These are phyloP conservation scores for Autographa pulchrina DNA, from an alignment of 2,888 invertebrate species.

Conservation along the genomic window DNA sequence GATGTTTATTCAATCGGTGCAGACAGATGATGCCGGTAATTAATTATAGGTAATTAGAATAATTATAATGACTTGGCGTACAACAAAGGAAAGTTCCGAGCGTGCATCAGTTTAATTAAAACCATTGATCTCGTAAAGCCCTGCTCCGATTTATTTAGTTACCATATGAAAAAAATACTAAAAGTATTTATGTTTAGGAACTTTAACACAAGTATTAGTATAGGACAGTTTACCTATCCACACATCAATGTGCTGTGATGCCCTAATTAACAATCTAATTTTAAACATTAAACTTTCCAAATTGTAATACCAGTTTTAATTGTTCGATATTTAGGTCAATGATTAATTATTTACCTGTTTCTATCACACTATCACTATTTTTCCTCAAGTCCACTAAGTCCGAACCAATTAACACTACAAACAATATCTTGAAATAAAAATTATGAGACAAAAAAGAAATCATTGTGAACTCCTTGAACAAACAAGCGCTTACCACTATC, in stretches of 20 bases:
- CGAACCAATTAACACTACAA: conserved; percentile 20
- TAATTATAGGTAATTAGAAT: background rate
- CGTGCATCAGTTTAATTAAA: background rate
- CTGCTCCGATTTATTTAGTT: background rate
- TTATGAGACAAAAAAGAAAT: conserved; percentile 15
- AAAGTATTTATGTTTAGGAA: too few species aligned
- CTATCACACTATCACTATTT: background rate
- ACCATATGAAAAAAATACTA: too few species aligned
- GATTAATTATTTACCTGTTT: background rate
- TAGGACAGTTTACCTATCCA: too few species aligned
- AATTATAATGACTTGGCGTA: background rate
- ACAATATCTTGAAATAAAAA: conserved; percentile 22
- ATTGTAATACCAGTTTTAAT: background rate
- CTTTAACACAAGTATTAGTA: too few species aligned
- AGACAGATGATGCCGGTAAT: conserved; percentile 19
- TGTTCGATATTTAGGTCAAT: too few species aligned
- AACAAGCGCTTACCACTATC: conserved; percentile 30
- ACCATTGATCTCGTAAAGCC: background rate
- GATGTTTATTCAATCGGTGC: conserved; percentile 12
- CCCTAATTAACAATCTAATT: too few species aligned
- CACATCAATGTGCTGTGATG: too few species aligned
- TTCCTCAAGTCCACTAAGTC: conserved; percentile 7
- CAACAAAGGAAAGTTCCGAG: background rate
- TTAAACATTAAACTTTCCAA: too few species aligned
- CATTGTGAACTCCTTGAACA: conserved; percentile 34